Conservation (phyloP, 2,113 vertebrate species). For the Hyperoodon ampullatus region DNA sequence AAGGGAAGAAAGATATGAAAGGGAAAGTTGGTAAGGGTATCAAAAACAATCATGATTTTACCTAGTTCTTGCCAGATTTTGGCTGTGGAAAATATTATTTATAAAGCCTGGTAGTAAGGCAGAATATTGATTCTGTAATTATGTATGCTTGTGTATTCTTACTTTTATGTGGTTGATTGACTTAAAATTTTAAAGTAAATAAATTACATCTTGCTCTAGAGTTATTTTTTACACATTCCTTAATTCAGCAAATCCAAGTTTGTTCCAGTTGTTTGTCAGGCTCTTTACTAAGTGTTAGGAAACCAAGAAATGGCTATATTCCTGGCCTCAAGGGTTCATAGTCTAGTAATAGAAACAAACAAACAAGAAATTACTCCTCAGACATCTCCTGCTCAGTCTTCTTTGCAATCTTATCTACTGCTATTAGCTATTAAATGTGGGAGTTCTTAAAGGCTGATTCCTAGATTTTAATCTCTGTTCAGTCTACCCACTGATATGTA, state of each 20-base stretch:
- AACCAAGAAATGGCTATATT: not conserved
- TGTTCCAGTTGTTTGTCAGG: not conserved
- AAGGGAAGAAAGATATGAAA: not conserved
- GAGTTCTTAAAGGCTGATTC: not conserved
- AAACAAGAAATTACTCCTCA: not conserved
- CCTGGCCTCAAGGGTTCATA: not conserved
- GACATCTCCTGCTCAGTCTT: not conserved
- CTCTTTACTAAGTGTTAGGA: conserved; percentile 20
- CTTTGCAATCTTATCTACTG: not conserved
- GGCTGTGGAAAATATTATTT: conserved; percentile 19
- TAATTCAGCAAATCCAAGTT: not conserved
- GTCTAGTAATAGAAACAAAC: not conserved
- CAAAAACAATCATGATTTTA: not conserved
- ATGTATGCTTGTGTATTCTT: not conserved
- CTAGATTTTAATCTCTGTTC: not conserved
- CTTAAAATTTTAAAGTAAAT: conserved; percentile 48
- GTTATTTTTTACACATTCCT: not conserved
- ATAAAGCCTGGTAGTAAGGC: not conserved
- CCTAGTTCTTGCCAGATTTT: not conserved
- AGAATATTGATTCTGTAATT: conserved; percentile 33
- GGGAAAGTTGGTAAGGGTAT: not conserved
- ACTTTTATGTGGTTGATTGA: conserved; percentile 11
- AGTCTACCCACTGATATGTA: not conserved
- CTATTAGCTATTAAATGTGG: not conserved
- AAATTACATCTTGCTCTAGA: not conserved